Base-by-base conservation (phyloP, 1,140 invertebrate genomes). In the Aphis gossypii region DNA sequence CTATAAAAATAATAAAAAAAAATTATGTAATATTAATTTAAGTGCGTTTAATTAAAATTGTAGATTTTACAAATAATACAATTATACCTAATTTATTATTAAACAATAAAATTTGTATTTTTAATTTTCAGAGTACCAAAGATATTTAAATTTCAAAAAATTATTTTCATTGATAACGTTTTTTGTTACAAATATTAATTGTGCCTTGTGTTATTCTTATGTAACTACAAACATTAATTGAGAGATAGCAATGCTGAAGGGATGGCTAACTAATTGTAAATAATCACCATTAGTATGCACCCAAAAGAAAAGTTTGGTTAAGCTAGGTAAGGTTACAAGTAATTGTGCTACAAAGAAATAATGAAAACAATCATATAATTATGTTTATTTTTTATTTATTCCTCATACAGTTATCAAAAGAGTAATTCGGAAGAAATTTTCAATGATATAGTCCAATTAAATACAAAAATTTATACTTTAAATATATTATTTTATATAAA, bases 331-430 rank as follows among this genome's bases (percentile, higher is more conserved):
- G 46, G 46, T 46, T 46, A 46, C 8, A 51, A 51, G 18, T 51
- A 51, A 51, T 51, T 51, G 18, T 51, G 2, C 2, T 2, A 20
- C 48, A n/a, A 23, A 35, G 60, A 76, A 76, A 76, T 18, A 68
- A 76, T 18, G 30, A 3, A 11, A 11, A 68, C 46, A 2, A 76
- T 68, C 60, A n/a, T 5, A 76, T n/a, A 14, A n/a, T 76, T 0
- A n/a, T n/a, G 5, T 76, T 76, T 76, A n/a, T n/a, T 76, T 68
- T n/a, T 76, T 76, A n/a, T 76, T 76, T n/a, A n/a, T 76, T 76
- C 60, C 18, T 76, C 60, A 14, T 18, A 76, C n/a, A 30, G 60
- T 20, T 18, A 76, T 76, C 14, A 76, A n/a, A 4, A 76, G 14
- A 18, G 23, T 54, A 23, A 54, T 23, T 23, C 5, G 5, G 14